These are phyloP conservation scores for Anthrax anthrax DNA, from an alignment of 2,888 invertebrate species.

Conservation along the genomic window DNA sequence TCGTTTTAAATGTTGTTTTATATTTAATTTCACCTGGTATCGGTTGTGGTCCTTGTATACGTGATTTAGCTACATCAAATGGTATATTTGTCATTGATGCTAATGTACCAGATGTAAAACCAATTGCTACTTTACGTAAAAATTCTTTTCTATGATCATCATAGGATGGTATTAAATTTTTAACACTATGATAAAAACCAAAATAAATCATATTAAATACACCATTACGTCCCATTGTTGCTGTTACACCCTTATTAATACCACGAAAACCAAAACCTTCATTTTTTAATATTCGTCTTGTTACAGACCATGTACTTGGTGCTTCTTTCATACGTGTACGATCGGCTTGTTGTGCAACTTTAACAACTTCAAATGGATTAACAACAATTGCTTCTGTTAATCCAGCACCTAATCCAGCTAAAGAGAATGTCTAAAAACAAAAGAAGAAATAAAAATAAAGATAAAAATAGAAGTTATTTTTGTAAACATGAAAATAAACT, in stretches of 20 bases:
- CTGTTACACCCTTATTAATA: constrained; percentile 74
- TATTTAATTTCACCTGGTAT: constrained; percentile 60
- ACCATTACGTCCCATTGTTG: constrained; percentile 80
- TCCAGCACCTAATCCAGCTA: constrained; percentile 81
- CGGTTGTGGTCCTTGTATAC: constrained; percentile 88
- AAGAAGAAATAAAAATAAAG: constrained; percentile 5
- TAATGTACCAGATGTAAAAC: constrained; percentile 74
- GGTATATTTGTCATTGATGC: constrained; percentile 86
- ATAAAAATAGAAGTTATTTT: not conserved
- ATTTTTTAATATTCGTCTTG: constrained; percentile 58
- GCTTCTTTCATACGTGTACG: constrained; percentile 43
- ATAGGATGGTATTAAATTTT: constrained; percentile 52
- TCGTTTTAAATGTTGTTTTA: constrained; percentile 55
- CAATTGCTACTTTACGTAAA: constrained; percentile 61
- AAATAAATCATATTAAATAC: constrained; percentile 90
- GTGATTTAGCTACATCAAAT: constrained; percentile 89
- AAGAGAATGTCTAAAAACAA: constrained; percentile 59
- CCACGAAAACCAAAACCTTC: constrained; percentile 68
- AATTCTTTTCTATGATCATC: constrained; percentile 56
- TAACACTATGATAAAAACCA: constrained; percentile 87
- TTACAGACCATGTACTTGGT: constrained; percentile 66
- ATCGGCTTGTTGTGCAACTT: constrained; percentile 75
- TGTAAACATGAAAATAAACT: constrained; percentile 1
- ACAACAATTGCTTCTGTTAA: constrained; percentile 82
- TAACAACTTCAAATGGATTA: constrained; percentile 92